These are phyloP conservation scores for Pseudomyrmex concolor DNA, from an alignment of 1,140 invertebrate species.

Conservation along the genomic window DNA sequence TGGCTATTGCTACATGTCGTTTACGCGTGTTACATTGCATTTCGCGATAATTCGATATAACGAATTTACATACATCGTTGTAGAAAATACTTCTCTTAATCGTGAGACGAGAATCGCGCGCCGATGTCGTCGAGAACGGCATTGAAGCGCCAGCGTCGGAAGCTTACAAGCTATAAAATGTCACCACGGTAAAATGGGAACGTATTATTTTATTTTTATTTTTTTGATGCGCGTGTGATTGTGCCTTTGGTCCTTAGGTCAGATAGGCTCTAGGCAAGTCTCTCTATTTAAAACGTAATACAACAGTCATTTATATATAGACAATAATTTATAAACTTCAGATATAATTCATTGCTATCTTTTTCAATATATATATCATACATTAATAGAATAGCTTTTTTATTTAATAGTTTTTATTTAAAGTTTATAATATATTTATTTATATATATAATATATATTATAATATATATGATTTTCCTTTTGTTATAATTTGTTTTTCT, in stretches of 20 bases:
- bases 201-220: conserved; percentile 76
- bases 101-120: conserved; percentile 30
- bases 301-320: conserved; percentile 79
- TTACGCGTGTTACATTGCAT: background rate
- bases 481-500: conserved; percentile 63
- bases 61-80: background rate
- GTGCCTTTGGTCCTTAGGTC: conserved; percentile 85
- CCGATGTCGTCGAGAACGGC: conserved; percentile 47
- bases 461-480: too few relatives aligned
- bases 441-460: conserved; percentile 64
- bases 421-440: conserved; percentile 77
- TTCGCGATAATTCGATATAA: background rate
- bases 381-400: conserved; percentile 79
- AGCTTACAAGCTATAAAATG: conserved; percentile 73
- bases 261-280: conserved; percentile 84
- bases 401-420: conserved; percentile 57
- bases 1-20: conserved; percentile 5
- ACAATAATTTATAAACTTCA: conserved; percentile 84
- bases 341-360: conserved; percentile 79
- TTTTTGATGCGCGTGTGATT: conserved; percentile 81
- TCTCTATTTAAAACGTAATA: conserved; percentile 79
- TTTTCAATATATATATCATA: conserved; percentile 82
- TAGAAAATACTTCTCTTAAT: conserved; percentile 52
- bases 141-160: conserved; percentile 71
- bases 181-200: conserved; percentile 78